Base-by-base conservation (phyloP, 1,140 invertebrate species). In the Aphelinus atriplicis region DNA sequence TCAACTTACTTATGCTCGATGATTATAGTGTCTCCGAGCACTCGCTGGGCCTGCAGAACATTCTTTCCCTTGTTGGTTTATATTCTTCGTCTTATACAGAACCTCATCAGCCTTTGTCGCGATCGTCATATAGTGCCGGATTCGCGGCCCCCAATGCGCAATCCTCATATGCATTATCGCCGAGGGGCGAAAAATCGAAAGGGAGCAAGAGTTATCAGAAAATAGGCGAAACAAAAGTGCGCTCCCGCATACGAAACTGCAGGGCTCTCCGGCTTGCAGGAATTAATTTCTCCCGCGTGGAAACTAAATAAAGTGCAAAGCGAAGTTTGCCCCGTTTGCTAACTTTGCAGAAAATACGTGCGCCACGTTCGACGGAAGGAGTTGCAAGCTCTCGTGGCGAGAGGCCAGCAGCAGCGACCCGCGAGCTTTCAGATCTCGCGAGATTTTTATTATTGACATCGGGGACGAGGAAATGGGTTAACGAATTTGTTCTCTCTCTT, bases 281-380 rank as follows among this genome's bases (percentile, higher is more conserved):
- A 68, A 68, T 68, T 68, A 68, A 68, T 68, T 68, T 68, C 55
- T 56, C 66, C 66, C 66, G 43, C 51, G 66, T 57, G 66, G 55
- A 7, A 68, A 68, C 55, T 47, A 68, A 68, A 68, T 68, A 68
- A 68, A 68, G 66, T 68, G 66, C 66, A 68, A 68, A 68, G 66
- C 43, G 55, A 57, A 68, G 66, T 68, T 68, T 68, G 43, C 57
- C 50, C 42, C 43, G 56, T 46, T 50, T 43, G 66, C 66, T 57
- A 68, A 68, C 55, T 68, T 68, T 68, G 66, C 66, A 48, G 66
- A 68, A 68, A 58, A 68, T 68, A 68, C 56, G 66, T 68, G 66
- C 42, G 53, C 43, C 26, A 26, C 26, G 26, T 0, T 26, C 26
- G 26, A 26, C 26, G 26, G 26, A 26, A 26, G 26, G 26, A 26